A percentile compares a stretch with the other conserved stretches of the same genome.
Evolutionary conservation across 2,888 invertebrate genomes (phyloP).

Genomic region (Ptilodon capucinus): DNA sequence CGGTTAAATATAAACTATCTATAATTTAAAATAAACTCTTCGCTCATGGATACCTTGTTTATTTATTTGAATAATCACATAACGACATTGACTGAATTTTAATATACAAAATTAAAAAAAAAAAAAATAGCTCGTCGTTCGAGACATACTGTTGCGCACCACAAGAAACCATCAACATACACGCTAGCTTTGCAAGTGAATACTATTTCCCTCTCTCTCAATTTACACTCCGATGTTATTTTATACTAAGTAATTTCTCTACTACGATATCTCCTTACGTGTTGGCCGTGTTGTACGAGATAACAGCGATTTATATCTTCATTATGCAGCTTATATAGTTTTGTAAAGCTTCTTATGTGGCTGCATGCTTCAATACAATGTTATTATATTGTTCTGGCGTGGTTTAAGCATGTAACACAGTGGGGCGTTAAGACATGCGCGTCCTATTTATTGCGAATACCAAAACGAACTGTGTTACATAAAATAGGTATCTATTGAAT

Average conservation of each 20-base stretch:
- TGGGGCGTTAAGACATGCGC: too few relatives aligned
- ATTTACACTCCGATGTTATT: slow-evolving; percentile 57
- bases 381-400: too few relatives aligned
- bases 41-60: too few relatives aligned
- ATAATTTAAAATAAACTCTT: too few relatives aligned
- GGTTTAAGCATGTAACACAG: too few relatives aligned
- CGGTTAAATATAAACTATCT: not conserved
- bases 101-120: too few relatives aligned
- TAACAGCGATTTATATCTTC: slow-evolving; percentile 40
- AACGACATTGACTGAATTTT: too few relatives aligned
- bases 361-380: not conserved
- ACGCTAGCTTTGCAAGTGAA: slow-evolving; percentile 76
- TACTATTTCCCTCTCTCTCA: slow-evolving; percentile 63
- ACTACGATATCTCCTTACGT: slow-evolving; percentile 56
- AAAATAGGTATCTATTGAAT: too few relatives aligned
- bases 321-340: slow-evolving; percentile 15
- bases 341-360: not conserved
- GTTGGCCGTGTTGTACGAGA: slow-evolving; percentile 32
- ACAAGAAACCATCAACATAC: slow-evolving; percentile 82
- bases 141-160: slow-evolving; percentile 69
- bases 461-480: too few relatives aligned
- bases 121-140: not conserved
- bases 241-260: slow-evolving; percentile 77
- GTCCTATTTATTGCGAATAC: too few relatives aligned
- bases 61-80: too few relatives aligned